Percentiles rank a stretch among this genome's conserved stretches.
phyloP scores from a whole-genome alignment of 2,797 vertebrate species.

The Molossus molossus region DNA sequence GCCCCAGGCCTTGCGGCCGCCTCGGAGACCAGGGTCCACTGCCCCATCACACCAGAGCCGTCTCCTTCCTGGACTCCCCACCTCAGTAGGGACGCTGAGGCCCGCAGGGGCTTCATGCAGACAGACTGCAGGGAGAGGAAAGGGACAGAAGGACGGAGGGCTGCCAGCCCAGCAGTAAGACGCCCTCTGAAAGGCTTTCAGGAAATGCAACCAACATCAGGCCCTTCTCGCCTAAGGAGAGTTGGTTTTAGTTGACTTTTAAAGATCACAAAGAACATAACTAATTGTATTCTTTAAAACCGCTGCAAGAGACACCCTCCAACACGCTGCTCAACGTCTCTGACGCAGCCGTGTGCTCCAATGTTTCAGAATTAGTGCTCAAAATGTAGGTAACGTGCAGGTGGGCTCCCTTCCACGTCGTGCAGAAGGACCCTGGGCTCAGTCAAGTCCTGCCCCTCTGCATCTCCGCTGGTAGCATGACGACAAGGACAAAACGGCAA shows the following conservation, averaged over 20 bases:
- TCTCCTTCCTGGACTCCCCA: neutral
- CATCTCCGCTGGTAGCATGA: rapidly evolving
- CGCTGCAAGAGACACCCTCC: neutral
- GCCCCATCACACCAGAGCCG: rapidly evolving
- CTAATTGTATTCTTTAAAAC: neutral
- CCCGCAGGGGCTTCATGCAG: too few species aligned
- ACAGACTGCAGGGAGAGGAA: rapidly evolving
- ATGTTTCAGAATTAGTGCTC: neutral
- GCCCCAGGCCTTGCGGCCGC: neutral
- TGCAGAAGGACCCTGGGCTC: neutral
- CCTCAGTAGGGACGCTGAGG: rapidly evolving
- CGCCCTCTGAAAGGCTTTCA: too few species aligned
- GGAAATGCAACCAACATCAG: neutral
- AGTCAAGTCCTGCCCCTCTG: rapidly evolving
- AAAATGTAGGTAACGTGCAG: too few species aligned
- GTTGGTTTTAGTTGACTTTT: neutral
- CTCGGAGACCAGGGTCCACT: neutral
- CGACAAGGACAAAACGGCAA: rapidly evolving
- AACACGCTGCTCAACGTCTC: rapidly evolving
- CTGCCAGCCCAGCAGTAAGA: rapidly evolving
- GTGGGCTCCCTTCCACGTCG: rapidly evolving
- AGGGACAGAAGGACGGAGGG: neutral
- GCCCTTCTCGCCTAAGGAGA: neutral
- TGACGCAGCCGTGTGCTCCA: rapidly evolving
- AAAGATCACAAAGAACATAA: neutral